Conservation (phyloP, 2,797 vertebrate genomes). For the Anas georgica region DNA sequence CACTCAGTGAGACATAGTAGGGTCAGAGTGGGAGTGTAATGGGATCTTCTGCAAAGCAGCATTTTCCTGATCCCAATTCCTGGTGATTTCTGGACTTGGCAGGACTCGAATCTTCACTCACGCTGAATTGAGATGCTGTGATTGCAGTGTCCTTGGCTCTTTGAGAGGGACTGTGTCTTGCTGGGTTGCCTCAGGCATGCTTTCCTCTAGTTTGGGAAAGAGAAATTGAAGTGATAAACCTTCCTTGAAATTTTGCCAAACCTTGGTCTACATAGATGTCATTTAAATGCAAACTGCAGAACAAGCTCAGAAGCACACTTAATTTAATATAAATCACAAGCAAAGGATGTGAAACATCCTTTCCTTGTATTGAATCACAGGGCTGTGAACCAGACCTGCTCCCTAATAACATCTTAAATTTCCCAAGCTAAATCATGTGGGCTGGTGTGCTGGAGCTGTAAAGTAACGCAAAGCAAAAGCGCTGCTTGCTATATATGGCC, state of each 20-base stretch:
- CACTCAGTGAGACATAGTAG: background rate
- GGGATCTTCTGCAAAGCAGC: background rate
- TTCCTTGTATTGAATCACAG: background rate
- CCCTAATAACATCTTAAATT: background rate
- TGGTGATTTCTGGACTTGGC: background rate
- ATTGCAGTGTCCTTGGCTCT: background rate
- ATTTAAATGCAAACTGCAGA: background rate
- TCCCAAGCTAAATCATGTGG: background rate
- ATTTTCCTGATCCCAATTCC: background rate
- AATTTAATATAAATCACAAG: background rate
- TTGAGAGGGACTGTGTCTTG: background rate
- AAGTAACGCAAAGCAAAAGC: background rate
- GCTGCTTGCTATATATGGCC: constrained; percentile 9
- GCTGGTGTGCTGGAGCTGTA: background rate
- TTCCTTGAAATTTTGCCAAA: background rate
- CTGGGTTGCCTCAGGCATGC: background rate
- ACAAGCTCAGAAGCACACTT: background rate
- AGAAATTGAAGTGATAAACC: background rate
- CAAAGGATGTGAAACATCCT: background rate
- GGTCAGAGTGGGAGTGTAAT: background rate
- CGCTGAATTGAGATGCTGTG: background rate
- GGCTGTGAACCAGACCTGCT: background rate
- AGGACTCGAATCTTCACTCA: background rate
- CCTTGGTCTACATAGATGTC: background rate
- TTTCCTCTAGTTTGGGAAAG: background rate